A percentile compares a stretch with the other conserved stretches of the same genome.
These are phyloP conservation scores for Ormyrus rosae DNA, from an alignment of 2,888 invertebrate genomes.

Conservation along the genomic window DNA sequence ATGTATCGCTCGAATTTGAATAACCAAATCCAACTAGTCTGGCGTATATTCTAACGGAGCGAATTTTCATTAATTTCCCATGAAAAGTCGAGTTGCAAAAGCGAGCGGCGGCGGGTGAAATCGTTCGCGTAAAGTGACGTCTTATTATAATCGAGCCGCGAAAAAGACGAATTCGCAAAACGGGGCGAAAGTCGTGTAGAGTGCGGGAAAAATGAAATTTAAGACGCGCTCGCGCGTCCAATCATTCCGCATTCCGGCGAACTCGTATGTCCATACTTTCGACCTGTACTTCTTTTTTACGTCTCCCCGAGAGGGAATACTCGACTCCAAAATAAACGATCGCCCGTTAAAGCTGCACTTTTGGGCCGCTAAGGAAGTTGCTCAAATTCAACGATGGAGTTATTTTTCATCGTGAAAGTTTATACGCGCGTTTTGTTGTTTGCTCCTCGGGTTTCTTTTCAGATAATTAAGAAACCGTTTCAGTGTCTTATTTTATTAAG, in stretches of 20 bases:
- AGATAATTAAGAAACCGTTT: conserved; percentile 7
- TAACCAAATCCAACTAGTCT: no score
- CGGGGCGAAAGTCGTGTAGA: conserved; percentile 18
- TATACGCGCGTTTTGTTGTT: background rate
- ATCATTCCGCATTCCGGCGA: conserved; percentile 35
- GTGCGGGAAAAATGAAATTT: conserved; percentile 43
- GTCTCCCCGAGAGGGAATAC: background rate
- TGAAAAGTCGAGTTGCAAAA: background rate
- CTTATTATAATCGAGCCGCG: conserved; percentile 26
- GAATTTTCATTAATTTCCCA: conserved; percentile 16
- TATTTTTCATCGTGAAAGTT: conserved; percentile 27
- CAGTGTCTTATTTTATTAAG: background rate
- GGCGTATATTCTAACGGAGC: no score
- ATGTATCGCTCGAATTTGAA: no score
- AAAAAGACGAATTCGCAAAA: conserved; percentile 12
- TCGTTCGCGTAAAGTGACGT: conserved; percentile 22
- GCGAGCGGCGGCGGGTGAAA: conserved; percentile 18
- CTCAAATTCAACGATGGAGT: conserved; percentile 18
- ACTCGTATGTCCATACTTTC: background rate
- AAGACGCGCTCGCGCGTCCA: conserved; percentile 6
- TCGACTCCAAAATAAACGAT: background rate
- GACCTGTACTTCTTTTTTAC: conserved; percentile 1
- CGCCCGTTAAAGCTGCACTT: conserved; percentile 22
- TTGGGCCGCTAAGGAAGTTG: conserved; percentile 8
- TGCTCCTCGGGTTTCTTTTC: background rate